Percentiles rank a stretch among this genome's conserved stretches.
Conservation (phyloP, 2,888 invertebrate species). For the Polyommatus icarus region DNA sequence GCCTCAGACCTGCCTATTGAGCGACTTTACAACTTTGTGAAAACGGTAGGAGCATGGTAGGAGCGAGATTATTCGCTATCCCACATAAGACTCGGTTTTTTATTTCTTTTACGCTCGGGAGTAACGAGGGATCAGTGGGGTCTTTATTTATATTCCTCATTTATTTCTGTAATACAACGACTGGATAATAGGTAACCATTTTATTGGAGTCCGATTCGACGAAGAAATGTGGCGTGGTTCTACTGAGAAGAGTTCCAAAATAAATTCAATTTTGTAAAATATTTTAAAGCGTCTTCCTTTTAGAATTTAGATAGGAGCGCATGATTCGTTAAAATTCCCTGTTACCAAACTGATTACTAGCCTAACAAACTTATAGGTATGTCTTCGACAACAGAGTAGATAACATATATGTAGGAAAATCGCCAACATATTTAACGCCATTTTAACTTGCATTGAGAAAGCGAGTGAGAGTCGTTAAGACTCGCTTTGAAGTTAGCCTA, state of each 20-base stretch:
- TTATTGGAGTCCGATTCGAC: neutral
- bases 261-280: neutral
- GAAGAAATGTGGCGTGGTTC: neutral
- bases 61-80: conserved; percentile 23
- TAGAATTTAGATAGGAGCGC: neutral
- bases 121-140: conserved; percentile 1
- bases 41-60: conserved; percentile 26
- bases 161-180: conserved; percentile 24
- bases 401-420: neutral
- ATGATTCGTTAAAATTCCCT: neutral
- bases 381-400: neutral
- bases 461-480: conserved; percentile 3
- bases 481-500: neutral
- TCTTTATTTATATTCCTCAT: conserved; percentile 15
- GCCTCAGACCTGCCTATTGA: conserved; percentile 25
- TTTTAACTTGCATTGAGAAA: conserved; percentile 16
- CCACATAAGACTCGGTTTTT: conserved; percentile 7
- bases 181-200: neutral
- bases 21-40: conserved; percentile 26
- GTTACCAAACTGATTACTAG: neutral
- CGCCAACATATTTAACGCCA: conserved; percentile 5
- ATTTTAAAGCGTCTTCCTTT: neutral
- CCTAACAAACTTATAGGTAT: neutral
- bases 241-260: neutral
- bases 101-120: conserved; percentile 6